Percentiles rank a stretch among this genome's conserved stretches.
phyloP scores from a whole-genome alignment of 2,113 vertebrate species.

The Talpa occidentalis region DNA sequence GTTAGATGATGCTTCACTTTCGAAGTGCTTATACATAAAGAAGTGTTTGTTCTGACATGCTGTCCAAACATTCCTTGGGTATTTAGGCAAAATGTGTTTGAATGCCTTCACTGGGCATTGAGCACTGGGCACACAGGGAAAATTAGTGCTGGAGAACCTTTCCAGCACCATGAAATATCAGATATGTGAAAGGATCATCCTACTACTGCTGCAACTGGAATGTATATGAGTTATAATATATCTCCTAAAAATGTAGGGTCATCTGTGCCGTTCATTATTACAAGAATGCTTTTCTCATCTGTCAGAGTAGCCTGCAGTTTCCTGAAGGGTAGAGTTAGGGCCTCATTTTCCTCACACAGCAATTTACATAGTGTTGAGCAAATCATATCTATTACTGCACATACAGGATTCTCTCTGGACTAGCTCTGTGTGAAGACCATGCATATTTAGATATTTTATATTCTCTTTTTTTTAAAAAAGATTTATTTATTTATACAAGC shows the following conservation, averaged over 20 bases:
- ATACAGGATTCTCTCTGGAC: background rate
- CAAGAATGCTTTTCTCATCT: background rate
- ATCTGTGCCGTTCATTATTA: background rate
- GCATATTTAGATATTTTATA: background rate
- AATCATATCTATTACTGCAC: background rate
- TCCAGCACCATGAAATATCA: background rate
- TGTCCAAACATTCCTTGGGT: background rate
- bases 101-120: background rate
- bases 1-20: slow-evolving; percentile 40
- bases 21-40: background rate
- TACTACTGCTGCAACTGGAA: background rate
- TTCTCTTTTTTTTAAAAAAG: too few species aligned
- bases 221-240: background rate
- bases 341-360: background rate
- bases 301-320: background rate
- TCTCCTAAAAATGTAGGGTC: background rate
- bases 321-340: background rate
- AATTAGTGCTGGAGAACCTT: background rate
- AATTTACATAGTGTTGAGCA: background rate
- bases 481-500: too few species aligned
- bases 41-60: background rate
- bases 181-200: background rate
- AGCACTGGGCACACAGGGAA: background rate
- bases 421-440: background rate
- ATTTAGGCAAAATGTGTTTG: background rate